Evolutionary conservation across 2,113 vertebrate species (phyloP), one percentile per base, ranked within the genome.

Genomic region (Lampris megalopsis): DNA sequence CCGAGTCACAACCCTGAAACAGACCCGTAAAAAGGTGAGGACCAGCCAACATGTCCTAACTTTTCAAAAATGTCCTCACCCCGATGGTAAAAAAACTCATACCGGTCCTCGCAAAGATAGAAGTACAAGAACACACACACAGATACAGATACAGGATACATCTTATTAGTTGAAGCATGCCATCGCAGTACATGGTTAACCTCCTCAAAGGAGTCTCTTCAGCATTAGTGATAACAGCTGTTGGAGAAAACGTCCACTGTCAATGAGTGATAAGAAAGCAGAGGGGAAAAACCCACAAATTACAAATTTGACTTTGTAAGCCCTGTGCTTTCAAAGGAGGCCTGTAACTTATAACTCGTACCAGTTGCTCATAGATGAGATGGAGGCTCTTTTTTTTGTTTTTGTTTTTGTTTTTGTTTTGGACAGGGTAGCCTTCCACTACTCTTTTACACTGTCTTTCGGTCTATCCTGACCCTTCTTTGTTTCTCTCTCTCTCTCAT

Each of bases 281-380:
- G 38, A 24, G 36, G 9, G 36, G 60, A 61, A 64, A 56, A 61
- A 41, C 57, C 48, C 61, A 59, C 49, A 43, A 63, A 73, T 50
- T 75, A 65, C 60, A 24, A 24, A 75, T 86, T 77, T 74, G 82
- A 73, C 83, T 78, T 75, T 64, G 70, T 81, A 90, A 87, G 84
- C 75, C 36, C 62, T 41, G 37, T 67, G 76, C 64, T 72, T 73
- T 59, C 57, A 61, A 42, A 63, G 65, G 65, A 82, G 80, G 68
- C 73, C 77, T 61, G 9, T 72, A 81, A 83, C 47, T 78, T 41
- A 37, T 58, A 79, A 80, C 80, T 78, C 68, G 73, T 76, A 84
- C 8, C 3, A 58, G 71, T 24, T 7, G 57, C 64, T 60, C 59
- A 65, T 47, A 47, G 73, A 54, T 43, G 57, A 54, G 73, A 84